Conservation (phyloP, 2,888 invertebrate species). For the Uloborus plumipes region DNA sequence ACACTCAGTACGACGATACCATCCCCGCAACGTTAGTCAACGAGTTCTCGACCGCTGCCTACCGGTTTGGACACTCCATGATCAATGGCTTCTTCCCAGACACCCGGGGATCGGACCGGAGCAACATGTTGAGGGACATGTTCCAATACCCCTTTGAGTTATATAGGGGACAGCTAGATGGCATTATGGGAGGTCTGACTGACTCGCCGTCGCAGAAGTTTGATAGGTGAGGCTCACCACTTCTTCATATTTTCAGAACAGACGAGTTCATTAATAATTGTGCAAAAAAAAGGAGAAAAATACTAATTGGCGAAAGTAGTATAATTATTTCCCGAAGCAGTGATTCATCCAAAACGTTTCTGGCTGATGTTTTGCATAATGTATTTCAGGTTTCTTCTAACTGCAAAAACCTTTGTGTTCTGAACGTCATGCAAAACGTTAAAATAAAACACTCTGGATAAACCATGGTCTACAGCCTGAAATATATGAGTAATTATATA, state of each 20-base stretch:
- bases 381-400: no score
- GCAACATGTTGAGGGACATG: conserved; percentile 71
- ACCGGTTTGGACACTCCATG: conserved; percentile 74
- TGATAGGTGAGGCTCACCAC: conserved; percentile 68
- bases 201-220: conserved; percentile 73
- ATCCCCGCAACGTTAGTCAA: conserved; percentile 85
- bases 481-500: no score
- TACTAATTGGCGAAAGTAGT: no score
- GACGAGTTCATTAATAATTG: no score
- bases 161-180: conserved; percentile 71
- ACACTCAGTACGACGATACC: conserved; percentile 77
- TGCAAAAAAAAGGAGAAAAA: no score
- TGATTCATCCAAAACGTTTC: no score
- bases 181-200: conserved; percentile 72
- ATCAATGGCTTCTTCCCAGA: conserved; percentile 85
- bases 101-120: conserved; percentile 79
- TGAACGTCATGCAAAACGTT: no score
- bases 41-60: conserved; percentile 86
- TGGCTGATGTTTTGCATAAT: no score
- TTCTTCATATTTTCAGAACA: not conserved
- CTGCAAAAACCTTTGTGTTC: no score
- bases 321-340: no score
- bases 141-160: conserved; percentile 64
- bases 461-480: no score
- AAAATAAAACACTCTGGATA: no score